Conservation (phyloP, 2,888 invertebrate species). For the Beris chalybata region DNA sequence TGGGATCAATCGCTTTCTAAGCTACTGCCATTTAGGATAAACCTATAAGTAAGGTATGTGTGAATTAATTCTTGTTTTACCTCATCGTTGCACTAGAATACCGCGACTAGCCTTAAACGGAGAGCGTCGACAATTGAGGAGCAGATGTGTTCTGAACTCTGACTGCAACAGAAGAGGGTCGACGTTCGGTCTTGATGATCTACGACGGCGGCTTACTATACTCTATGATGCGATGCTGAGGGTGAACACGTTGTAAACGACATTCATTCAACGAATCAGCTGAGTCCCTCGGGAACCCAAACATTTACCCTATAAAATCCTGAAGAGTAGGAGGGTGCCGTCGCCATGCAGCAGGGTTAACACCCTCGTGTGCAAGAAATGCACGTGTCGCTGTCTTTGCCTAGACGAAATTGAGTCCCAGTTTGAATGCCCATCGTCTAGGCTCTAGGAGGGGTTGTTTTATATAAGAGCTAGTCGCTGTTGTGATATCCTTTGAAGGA, state of each 20-base stretch:
- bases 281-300: slow-evolving; percentile 8
- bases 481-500: too few relatives aligned
- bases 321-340: neutral
- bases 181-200: too few relatives aligned
- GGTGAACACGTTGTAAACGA: neutral
- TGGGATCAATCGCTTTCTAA: too few relatives aligned
- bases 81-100: too few relatives aligned
- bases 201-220: neutral
- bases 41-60: too few relatives aligned
- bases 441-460: too few relatives aligned
- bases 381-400: neutral
- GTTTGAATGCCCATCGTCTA: too few relatives aligned
- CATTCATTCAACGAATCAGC: slow-evolving; percentile 10
- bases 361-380: neutral
- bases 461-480: too few relatives aligned
- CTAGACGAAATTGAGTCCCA: too few relatives aligned
- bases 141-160: neutral
- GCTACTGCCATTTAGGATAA: too few relatives aligned
- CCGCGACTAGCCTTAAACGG: too few relatives aligned
- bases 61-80: too few relatives aligned
- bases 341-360: neutral
- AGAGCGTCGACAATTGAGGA: neutral
- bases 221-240: neutral
- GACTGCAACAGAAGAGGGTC: neutral
- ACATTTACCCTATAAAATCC: neutral